These are phyloP conservation scores for Eira barbara DNA, from an alignment of 2,113 vertebrate genomes.

Conservation along the genomic window DNA sequence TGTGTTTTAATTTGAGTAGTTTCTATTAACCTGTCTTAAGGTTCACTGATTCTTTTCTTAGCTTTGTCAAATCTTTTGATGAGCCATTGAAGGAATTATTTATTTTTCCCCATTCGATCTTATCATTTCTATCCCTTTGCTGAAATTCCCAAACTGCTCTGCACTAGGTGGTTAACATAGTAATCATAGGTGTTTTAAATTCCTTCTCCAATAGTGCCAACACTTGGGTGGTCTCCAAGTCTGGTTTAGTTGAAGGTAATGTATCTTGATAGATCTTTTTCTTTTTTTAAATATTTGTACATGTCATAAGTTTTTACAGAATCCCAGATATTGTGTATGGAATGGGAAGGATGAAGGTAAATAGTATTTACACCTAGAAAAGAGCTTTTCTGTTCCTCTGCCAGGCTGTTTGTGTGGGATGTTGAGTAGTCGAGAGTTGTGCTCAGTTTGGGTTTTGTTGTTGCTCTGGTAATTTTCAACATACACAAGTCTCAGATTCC, in stretches of 20 bases:
- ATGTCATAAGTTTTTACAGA: background rate
- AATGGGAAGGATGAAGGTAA: background rate
- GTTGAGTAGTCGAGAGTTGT: background rate
- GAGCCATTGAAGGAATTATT: background rate
- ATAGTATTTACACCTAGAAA: background rate
- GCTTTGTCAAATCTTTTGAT: background rate
- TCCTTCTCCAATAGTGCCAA: background rate
- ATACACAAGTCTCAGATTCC: background rate
- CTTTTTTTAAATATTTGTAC: background rate
- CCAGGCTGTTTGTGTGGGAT: background rate
- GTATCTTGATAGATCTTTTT: background rate
- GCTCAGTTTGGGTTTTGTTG: background rate
- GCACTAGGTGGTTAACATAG: no score
- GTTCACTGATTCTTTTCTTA: background rate
- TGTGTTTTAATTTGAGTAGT: background rate
- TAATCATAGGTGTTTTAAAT: background rate
- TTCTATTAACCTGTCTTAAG: background rate
- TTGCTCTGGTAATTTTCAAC: background rate
- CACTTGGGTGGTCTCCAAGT: background rate
- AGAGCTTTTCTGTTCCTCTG: background rate
- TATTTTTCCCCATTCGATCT: background rate
- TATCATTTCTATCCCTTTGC: background rate
- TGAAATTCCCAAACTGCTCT: background rate
- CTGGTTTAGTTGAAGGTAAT: background rate
- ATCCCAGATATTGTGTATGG: background rate